Conservation (phyloP, 2,113 vertebrate genomes). For the Chloroceryle aenea region DNA sequence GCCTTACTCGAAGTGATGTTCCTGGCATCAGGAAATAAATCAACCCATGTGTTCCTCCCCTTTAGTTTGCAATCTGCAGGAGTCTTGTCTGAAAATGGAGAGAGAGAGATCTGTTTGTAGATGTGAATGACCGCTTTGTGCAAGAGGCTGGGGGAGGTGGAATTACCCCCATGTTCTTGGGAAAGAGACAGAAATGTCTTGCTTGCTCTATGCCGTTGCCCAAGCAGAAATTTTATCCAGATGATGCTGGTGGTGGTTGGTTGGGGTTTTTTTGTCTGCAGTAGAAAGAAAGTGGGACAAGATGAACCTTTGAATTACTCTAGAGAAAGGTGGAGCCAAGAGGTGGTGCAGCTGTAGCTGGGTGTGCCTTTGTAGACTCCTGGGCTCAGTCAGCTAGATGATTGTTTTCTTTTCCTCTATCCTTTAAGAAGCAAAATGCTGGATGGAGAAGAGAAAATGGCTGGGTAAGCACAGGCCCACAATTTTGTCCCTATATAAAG, state of each 20-base stretch:
- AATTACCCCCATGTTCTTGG: neutral
- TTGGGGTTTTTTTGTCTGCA: neutral
- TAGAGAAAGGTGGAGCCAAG: neutral
- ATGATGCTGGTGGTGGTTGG: neutral
- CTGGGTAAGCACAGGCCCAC: neutral
- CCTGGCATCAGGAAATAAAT: neutral
- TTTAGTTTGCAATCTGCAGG: neutral
- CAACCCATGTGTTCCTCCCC: neutral
- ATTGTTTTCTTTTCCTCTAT: neutral
- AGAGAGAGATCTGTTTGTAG: neutral
- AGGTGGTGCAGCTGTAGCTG: neutral
- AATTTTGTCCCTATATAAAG: neutral
- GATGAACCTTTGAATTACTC: neutral
- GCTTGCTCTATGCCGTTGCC: neutral
- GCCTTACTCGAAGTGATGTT: neutral
- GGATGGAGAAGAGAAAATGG: neutral
- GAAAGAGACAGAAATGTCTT: neutral
- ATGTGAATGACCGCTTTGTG: neutral
- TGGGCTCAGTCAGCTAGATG: neutral
- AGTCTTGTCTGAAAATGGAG: neutral
- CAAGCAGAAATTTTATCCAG: neutral
- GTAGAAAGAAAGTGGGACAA: neutral
- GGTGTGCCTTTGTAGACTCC: neutral
- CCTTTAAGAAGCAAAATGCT: neutral
- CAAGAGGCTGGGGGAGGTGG: neutral